Evolutionary conservation across 2,888 invertebrate species (phyloP).

Genomic region (Ashinkailepas kermadecensis): DNA sequence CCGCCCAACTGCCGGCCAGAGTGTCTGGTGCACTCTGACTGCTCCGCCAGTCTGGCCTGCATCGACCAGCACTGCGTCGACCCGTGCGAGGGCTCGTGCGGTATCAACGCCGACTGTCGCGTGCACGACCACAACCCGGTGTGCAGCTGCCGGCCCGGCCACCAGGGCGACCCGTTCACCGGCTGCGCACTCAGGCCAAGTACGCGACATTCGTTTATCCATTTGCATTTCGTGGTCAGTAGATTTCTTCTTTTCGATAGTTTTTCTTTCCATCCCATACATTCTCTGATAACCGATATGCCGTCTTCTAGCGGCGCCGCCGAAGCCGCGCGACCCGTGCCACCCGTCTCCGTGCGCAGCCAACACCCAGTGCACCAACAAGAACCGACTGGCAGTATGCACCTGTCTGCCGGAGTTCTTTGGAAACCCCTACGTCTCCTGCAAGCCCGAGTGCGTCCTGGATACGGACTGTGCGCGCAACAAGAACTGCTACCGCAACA

Average conservation of each 20-base stretch:
- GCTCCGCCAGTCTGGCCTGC: slow-evolving; percentile 75
- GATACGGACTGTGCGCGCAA: slow-evolving; percentile 65
- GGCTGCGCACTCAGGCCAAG: slow-evolving; percentile 50
- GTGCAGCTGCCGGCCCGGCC: slow-evolving; percentile 70
- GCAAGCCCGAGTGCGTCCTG: slow-evolving; percentile 65
- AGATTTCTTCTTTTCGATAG: too few relatives aligned
- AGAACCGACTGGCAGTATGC: slow-evolving; percentile 49
- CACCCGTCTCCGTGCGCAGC: slow-evolving; percentile 49
- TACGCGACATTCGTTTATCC: background rate
- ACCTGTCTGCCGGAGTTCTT: slow-evolving; percentile 54
- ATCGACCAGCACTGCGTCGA: slow-evolving; percentile 65
- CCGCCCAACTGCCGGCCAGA: slow-evolving; percentile 77
- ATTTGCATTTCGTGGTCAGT: background rate
- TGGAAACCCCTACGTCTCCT: slow-evolving; percentile 48
- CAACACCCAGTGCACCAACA: slow-evolving; percentile 41
- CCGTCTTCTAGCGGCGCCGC: background rate
- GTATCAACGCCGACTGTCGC: slow-evolving; percentile 70
- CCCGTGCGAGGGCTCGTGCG: slow-evolving; percentile 63
- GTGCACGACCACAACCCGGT: slow-evolving; percentile 63
- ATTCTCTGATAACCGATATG: background rate
- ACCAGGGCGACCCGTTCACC: slow-evolving; percentile 69
- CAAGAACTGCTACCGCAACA: slow-evolving; percentile 53
- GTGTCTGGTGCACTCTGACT: slow-evolving; percentile 77
- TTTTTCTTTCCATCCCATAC: too few relatives aligned
- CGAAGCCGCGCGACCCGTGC: slow-evolving; percentile 40